Evolutionary conservation across 2,113 vertebrate genomes (phyloP).

Genomic region (Seriola aureovittata): DNA sequence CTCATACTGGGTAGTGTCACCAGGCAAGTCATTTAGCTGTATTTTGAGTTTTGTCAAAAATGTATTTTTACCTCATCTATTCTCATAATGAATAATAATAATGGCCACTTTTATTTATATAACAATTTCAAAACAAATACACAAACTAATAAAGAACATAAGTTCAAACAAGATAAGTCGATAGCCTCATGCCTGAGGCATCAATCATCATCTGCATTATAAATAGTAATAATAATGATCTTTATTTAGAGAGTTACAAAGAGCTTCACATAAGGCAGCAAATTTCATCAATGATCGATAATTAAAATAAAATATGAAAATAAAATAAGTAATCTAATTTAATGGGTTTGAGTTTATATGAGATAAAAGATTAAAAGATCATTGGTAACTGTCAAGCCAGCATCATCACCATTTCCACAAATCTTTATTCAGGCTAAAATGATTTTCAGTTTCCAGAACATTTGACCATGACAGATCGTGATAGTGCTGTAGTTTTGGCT

Average conservation of each 20-base stretch:
- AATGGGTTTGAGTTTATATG: too few species aligned
- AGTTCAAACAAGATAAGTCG: background rate
- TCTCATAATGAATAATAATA: background rate
- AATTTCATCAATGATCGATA: too few species aligned
- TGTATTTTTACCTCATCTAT: background rate
- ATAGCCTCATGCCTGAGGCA: background rate
- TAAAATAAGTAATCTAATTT: too few species aligned
- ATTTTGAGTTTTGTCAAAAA: conserved; percentile 2
- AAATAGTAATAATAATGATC: too few species aligned
- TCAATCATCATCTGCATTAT: too few species aligned
- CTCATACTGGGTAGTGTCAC: background rate
- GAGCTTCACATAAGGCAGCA: too few species aligned
- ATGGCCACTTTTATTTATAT: background rate
- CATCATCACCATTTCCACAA: too few species aligned
- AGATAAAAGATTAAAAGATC: too few species aligned
- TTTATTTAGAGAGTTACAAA: too few species aligned
- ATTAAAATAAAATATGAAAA: too few species aligned
- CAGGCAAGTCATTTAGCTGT: background rate
- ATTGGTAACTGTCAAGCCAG: too few species aligned
- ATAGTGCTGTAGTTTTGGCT: background rate
- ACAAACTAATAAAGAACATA: background rate
- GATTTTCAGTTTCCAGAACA: background rate
- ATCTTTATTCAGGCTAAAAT: background rate
- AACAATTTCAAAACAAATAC: background rate
- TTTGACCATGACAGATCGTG: background rate